Conservation (phyloP, 2,113 vertebrate genomes). For the Siniperca chuatsi region DNA sequence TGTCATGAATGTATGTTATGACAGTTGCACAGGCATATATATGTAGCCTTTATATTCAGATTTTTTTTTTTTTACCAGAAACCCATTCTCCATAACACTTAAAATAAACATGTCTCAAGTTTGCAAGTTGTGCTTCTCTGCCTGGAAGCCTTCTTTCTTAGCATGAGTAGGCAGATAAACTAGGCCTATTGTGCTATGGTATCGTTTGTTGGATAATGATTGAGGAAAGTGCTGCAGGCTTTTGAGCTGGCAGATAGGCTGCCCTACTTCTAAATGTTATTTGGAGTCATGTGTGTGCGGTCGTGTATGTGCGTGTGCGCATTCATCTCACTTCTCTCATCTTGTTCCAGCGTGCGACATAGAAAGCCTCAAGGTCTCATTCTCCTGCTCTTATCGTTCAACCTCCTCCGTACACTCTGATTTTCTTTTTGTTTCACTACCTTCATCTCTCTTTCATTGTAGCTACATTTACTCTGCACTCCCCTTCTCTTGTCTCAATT, state of each 20-base stretch:
- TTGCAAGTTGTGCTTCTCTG: slow-evolving; percentile 11
- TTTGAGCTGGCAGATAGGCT: slow-evolving; percentile 64
- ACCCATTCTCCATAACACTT: slow-evolving; percentile 4
- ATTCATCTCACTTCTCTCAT: slow-evolving; percentile 60
- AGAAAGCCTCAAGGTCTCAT: slow-evolving; percentile 59
- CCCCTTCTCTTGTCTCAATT: slow-evolving; percentile 5
- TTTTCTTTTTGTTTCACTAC: slow-evolving; percentile 33
- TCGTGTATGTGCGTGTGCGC: slow-evolving; percentile 19
- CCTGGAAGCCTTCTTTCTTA: slow-evolving; percentile 31
- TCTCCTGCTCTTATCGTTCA: slow-evolving; percentile 39
- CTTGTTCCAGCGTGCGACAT: slow-evolving; percentile 53
- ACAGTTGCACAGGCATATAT: not conserved
- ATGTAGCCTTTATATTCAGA: not conserved
- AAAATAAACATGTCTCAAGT: slow-evolving; percentile 33
- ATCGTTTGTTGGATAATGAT: slow-evolving; percentile 69
- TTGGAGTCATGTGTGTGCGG: slow-evolving; percentile 28
- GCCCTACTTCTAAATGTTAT: slow-evolving; percentile 75
- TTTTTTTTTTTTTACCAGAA: not conserved
- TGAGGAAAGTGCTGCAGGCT: slow-evolving; percentile 73
- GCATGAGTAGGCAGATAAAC: slow-evolving; percentile 62
- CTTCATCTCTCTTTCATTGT: slow-evolving; percentile 10
- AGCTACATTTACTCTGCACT: not conserved
- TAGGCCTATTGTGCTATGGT: slow-evolving; percentile 46
- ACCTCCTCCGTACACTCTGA: slow-evolving; percentile 4
- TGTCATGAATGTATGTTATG: not conserved